These are phyloP conservation scores for Drosophila gunungcola DNA, from an alignment of 1,140 invertebrate species.

Conservation along the genomic window DNA sequence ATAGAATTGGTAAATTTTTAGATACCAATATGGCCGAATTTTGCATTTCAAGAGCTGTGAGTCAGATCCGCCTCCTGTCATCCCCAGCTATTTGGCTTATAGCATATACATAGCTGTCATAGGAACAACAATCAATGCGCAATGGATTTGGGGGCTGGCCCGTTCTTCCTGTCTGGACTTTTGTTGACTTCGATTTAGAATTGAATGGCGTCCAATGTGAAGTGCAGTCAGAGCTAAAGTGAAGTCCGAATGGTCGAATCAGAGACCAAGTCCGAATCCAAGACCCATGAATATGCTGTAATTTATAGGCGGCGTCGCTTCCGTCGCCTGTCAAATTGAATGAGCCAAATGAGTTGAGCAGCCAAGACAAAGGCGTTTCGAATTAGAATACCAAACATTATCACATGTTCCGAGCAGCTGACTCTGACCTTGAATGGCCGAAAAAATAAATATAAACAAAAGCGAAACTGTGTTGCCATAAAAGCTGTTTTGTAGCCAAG, in stretches of 20 bases:
- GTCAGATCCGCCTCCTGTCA: constrained; percentile 42
- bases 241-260: constrained; percentile 3
- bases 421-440: constrained; percentile 40
- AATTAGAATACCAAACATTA: constrained; percentile 55
- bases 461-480: constrained; percentile 10
- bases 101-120: constrained; percentile 25
- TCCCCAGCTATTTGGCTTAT: constrained; percentile 11
- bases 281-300: constrained; percentile 30
- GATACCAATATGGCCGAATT: neutral
- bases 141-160: constrained; percentile 16
- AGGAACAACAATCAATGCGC: constrained; percentile 21
- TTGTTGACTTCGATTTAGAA: constrained; percentile 11
- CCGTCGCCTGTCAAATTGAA: constrained; percentile 49
- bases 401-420: constrained; percentile 53
- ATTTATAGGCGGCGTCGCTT: constrained; percentile 54
- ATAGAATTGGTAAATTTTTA: neutral
- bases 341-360: constrained; percentile 35
- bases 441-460: constrained; percentile 19
- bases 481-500: constrained; percentile 14
- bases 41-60: neutral
- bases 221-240: constrained; percentile 7
- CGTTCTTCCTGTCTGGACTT: constrained; percentile 35
- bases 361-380: constrained; percentile 50
- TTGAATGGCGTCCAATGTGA: constrained; percentile 17
- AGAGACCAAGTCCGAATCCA: constrained; percentile 14